phyloP scores from a whole-genome alignment of 1,140 invertebrate species.

The Orchestia grillus region DNA sequence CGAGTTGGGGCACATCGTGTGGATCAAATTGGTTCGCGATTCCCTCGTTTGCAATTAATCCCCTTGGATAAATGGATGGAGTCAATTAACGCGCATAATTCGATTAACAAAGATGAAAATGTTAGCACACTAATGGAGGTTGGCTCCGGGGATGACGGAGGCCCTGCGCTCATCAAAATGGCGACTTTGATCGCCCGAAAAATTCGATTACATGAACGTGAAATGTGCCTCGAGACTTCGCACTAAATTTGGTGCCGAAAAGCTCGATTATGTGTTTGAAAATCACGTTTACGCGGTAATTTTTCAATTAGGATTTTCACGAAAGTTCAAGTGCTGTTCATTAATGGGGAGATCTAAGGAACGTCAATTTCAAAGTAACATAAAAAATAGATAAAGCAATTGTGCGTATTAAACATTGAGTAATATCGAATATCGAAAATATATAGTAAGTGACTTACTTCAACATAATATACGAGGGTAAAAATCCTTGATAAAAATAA shows the following conservation, averaged over 20 bases:
- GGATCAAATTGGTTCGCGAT: constrained; percentile 7
- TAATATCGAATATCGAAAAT: too few species aligned
- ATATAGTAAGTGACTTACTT: too few species aligned
- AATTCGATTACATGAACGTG: not conserved
- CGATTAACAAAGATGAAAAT: constrained; percentile 45
- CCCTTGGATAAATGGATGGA: constrained; percentile 51
- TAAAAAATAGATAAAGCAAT: not conserved
- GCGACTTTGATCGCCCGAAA: not conserved
- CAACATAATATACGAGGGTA: too few species aligned
- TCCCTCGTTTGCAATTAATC: constrained; percentile 30
- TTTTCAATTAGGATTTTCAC: not conserved
- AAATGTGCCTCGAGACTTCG: not conserved
- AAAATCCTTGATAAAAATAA: too few species aligned
- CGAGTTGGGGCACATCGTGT: not conserved
- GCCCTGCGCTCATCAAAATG: not conserved
- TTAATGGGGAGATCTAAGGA: not conserved
- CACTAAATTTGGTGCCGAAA: not conserved
- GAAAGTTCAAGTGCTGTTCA: not conserved
- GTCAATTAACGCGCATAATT: constrained; percentile 37
- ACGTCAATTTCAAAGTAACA: not conserved
- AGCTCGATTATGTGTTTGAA: not conserved
- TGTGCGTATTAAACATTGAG: not conserved
- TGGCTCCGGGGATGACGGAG: not conserved
- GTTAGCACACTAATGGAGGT: constrained; percentile 12
- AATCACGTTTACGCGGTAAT: not conserved